Evolutionary conservation across 2,888 invertebrate genomes (phyloP).

Genomic region (Acanthosepion esculentum): DNA sequence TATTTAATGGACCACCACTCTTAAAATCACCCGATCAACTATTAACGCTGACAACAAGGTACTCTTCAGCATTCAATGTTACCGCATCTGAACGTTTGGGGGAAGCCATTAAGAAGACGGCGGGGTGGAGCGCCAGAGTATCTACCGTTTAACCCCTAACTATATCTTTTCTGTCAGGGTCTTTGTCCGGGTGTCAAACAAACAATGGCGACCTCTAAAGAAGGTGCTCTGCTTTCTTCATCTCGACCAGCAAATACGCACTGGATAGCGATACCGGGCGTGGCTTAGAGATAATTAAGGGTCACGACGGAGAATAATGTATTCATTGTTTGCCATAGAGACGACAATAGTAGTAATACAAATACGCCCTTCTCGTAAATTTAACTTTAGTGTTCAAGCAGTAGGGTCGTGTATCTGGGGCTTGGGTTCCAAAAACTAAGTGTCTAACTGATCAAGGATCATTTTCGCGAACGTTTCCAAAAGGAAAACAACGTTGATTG

Average conservation of each 20-base stretch:
- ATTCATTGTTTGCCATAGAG: background rate
- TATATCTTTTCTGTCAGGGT: slow-evolving; percentile 5
- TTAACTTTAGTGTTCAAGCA: background rate
- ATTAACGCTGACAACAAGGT: slow-evolving; percentile 12
- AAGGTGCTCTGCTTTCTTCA: background rate
- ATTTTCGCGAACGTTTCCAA: background rate
- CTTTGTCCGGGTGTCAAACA: background rate
- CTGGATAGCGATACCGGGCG: background rate
- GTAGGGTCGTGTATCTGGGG: background rate
- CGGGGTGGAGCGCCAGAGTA: background rate
- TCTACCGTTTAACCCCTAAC: slow-evolving; percentile 33
- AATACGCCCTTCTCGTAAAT: slow-evolving; percentile 33
- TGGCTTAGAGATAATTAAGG: slow-evolving; percentile 14
- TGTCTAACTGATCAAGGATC: background rate
- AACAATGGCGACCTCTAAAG: background rate
- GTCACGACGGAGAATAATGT: background rate
- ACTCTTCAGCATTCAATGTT: slow-evolving; percentile 20
- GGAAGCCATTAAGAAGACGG: background rate
- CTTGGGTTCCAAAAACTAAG: background rate
- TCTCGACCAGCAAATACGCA: background rate
- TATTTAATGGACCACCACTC: slow-evolving; percentile 33
- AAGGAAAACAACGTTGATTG: background rate
- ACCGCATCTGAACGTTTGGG: slow-evolving; percentile 2
- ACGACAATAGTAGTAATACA: background rate
- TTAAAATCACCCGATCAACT: slow-evolving; percentile 33